These are phyloP conservation scores for Osmoderma eremita DNA, from an alignment of 2,888 invertebrate genomes.

Conservation along the genomic window DNA sequence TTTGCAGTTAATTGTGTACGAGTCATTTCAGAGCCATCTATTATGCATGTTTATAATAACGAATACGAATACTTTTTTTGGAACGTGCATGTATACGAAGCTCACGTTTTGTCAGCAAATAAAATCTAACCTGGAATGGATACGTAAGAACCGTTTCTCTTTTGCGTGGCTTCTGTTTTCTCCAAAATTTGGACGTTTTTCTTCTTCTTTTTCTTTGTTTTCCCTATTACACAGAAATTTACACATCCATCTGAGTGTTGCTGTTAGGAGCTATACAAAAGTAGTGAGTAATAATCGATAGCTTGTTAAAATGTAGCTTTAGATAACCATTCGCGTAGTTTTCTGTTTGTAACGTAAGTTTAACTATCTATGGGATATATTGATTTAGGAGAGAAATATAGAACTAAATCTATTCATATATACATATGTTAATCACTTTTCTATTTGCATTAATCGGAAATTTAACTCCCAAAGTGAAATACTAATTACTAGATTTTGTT, in stretches of 20 bases:
- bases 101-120: constrained; percentile 17
- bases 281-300: neutral
- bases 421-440: neutral
- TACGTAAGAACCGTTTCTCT: constrained; percentile 68
- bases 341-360: neutral
- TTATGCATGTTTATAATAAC: constrained; percentile 15
- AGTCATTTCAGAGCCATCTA: constrained; percentile 28
- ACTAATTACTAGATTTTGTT: neutral
- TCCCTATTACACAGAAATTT: constrained; percentile 39
- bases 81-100: constrained; percentile 19
- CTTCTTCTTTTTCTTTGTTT: constrained; percentile 6
- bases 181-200: constrained; percentile 43
- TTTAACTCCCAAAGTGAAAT: neutral
- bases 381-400: constrained; percentile 11
- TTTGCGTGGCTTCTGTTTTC: constrained; percentile 60
- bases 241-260: constrained; percentile 54
- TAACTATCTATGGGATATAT: constrained; percentile 15
- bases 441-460: too few relatives aligned
- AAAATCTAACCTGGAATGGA: constrained; percentile 68
- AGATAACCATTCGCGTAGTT: neutral
- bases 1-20: constrained; percentile 27
- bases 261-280: constrained; percentile 12
- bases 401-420: neutral
- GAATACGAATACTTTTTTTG: neutral
- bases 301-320: neutral